Base-by-base conservation (phyloP, 2,797 vertebrate genomes). In the Poeciliopsis paucimaculata region DNA sequence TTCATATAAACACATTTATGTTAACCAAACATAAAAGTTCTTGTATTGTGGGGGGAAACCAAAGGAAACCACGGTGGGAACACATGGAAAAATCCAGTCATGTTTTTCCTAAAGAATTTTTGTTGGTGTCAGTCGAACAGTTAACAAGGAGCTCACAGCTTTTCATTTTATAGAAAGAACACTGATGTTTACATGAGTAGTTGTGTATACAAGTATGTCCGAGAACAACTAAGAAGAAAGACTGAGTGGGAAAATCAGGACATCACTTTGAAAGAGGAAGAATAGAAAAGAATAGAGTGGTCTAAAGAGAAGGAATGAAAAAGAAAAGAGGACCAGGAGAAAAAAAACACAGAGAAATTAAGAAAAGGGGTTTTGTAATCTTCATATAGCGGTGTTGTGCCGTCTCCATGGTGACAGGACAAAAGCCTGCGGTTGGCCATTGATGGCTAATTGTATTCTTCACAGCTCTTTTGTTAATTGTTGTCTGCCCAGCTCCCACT, bases 401-500 rank as follows among this genome's bases (percentile, higher is more conserved):
- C 83, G 94, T 96, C 93, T 90, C 94, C 95, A 96, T 96, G 94
- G 96, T 82, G 95, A 96, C 95, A 94, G 92, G 95, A 96, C 96
- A 96, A 96, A 96, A 95, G 95, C 96, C 94, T 88, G 93, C 94
- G 95, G 95, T 96, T 96, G 96, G 95, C 96, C 96, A 96, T 96
- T 96, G 96, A 96, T 96, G 96, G 95, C 94, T 96, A 96, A 96
- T 96, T 96, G 96, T 96, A 96, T 96, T 96, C 96, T 96, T 96
- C 96, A 95, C 95, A 96, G 96, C 95, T 96, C 96, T 96, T 96
- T 96, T 96, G 96, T 96, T 96, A 96, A 96, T 96, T 96, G 96
- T 96, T 96, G 96, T 96, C 96, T 96, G 95, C 96, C 95, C 96
- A 95, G 95, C 96, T 96, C 95, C 91, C 95, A 96, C 96, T 96